phyloP scores from a whole-genome alignment of 2,888 invertebrate species.

The Lamellibrachia columna region DNA sequence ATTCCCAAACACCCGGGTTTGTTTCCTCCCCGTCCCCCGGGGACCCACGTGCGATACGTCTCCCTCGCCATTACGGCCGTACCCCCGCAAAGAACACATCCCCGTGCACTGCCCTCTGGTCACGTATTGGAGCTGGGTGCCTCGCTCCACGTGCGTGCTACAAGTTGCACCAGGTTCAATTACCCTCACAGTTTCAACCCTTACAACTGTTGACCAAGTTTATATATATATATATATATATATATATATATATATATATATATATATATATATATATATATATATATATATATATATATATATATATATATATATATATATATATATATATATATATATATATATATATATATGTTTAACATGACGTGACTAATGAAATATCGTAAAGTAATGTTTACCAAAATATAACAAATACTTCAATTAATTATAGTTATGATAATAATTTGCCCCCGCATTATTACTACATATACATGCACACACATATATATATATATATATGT shows the following conservation, averaged over 20 bases:
- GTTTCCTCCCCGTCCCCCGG: not conserved
- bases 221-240: not conserved
- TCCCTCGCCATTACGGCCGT: not conserved
- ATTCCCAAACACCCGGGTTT: not conserved
- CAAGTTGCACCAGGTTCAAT: not conserved
- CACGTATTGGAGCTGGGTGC: not conserved
- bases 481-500: too few species aligned
- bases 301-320: conserved; percentile 7
- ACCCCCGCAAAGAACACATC: not conserved
- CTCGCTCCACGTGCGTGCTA: not conserved
- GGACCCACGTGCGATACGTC: not conserved
- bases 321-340: conserved; percentile 5
- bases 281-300: not conserved
- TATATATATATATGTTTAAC: not conserved
- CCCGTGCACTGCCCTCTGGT: not conserved
- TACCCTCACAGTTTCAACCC: not conserved
- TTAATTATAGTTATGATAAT: too few species aligned
- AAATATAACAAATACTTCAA: too few species aligned
- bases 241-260: too few species aligned
- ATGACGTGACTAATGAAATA: too few species aligned
- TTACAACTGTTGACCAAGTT: not conserved
- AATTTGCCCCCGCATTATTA: too few species aligned
- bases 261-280: too few species aligned
- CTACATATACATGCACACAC: too few species aligned
- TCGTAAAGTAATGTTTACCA: too few species aligned